Evolutionary conservation across 1,140 invertebrate genomes (phyloP), one percentile per base, ranked within the genome.

Genomic region (Pseudomyrmex concolor): DNA sequence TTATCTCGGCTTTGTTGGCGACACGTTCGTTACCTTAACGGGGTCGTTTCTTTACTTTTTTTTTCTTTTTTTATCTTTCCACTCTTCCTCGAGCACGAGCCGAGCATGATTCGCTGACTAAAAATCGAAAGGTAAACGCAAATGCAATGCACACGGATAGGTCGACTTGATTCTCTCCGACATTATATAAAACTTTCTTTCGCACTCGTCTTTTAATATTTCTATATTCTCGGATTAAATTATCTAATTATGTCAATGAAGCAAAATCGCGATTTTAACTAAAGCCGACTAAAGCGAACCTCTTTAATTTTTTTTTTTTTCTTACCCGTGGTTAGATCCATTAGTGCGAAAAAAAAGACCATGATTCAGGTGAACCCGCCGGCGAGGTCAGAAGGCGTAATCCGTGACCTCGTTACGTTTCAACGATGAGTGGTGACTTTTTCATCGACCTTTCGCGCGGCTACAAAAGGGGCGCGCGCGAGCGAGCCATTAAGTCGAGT

Each of bases 1-100:
- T 86, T 86, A 86, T 86, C 85, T 84, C 66, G 59, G 74, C 85
- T 86, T 84, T 87, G 85, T 87, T 82, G 85, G 48, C 85, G 82
- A 63, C 85, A 63, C 82, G 82, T 88, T 87, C 85, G 86, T 87
- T 84, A 84, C 70, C 83, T 84, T 86, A 87, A 87, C 80, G 17
- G 54, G 34, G 15, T 60, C 84, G 66, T 54, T 25, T 10, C 17
- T 60, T 76, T 50, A 50, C 62, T 60, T 73, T 51, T 22, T 59
- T 70, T 51, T 7, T 15, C 25, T 62, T 60, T 22, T 59, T 72
- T 72, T 59, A 45, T 72, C 34, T 34, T 0, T 45, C 17, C 72
- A 5, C 45, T 67, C 50, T 54, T 34, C 15, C 50, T 13, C 82
- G 66, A 67, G 43, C 63, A 68, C 76, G 22, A 63, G 48, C 62